Base-by-base conservation (phyloP, 2,113 vertebrate species). In the Otis tarda region DNA sequence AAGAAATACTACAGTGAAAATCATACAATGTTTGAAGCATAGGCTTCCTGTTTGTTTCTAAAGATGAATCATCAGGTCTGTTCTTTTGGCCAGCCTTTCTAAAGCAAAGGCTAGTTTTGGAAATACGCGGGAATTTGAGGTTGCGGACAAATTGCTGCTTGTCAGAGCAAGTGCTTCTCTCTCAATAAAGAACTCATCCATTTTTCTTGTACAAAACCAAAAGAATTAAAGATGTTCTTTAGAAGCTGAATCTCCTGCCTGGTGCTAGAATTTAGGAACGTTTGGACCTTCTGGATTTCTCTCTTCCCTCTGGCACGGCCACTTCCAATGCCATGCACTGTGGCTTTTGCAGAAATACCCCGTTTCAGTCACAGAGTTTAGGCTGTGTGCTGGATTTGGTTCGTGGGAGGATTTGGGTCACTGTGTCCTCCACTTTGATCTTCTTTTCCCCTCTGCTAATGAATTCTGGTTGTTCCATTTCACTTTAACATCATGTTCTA, bases 331-430 rank as follows among this genome's bases (percentile, higher is more conserved):
- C 31, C 39, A 45, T 2, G 10, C 49, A 4, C 39, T 30, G 47
- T 3, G 9, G 35, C 20, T 77, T 81, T 93, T 74, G 71, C 56
- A 61, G 83, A 89, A 89, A 61, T 37, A 12, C 25, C 39, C 30
- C 14, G 41, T 67, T 89, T 50, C 59, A 64, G 79, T 56, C 68
- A 12, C 13, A 43, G 67, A 83, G 55, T 94, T 80, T 59, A 94
- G 45, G 49, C 76, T 49, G 12, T 83, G 59, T 64, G 35, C 88
- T 92, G 94, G 88, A 92, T 97, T 95, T 95, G 83, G 35, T 71
- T 57, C 45, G 10, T 90, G 69, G 56, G 52, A 92, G 90, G 95
- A 96, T 96, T 95, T 96, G 94, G 92, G 95, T 97, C 90, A 95
- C 92, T 96, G 0, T 94, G 94, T 96, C 94, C 90, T 96, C 83